Percentiles rank a stretch among this genome's conserved stretches.
Evolutionary conservation across 2,797 vertebrate genomes (phyloP).

Genomic region (Girardinus metallicus): DNA sequence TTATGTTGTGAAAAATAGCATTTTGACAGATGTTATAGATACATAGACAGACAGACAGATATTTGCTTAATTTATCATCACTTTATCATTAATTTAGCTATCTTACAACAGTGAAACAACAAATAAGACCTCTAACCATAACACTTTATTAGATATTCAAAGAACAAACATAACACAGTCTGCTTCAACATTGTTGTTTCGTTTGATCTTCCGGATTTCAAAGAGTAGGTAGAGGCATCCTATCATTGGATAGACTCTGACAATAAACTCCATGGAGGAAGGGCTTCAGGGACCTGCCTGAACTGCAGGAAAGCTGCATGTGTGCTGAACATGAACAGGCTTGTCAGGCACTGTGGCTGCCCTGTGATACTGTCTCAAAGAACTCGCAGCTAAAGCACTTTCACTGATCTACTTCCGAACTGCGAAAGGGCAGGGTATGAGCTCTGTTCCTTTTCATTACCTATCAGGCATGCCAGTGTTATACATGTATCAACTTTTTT

Average conservation of each 20-base stretch:
- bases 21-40: not conserved
- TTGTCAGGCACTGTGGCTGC: slow-evolving; percentile 66
- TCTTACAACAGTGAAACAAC: slow-evolving; percentile 52
- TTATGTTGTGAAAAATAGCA: not conserved
- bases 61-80: slow-evolving; percentile 1
- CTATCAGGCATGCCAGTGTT: slow-evolving; percentile 26
- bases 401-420: slow-evolving; percentile 67
- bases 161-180: slow-evolving; percentile 68
- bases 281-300: slow-evolving; percentile 75
- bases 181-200: slow-evolving; percentile 66
- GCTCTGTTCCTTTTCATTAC: slow-evolving; percentile 55
- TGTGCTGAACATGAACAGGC: slow-evolving; percentile 66
- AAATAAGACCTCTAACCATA: slow-evolving; percentile 64
- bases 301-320: slow-evolving; percentile 69
- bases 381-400: slow-evolving; percentile 64
- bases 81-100: slow-evolving; percentile 54
- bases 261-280: slow-evolving; percentile 75
- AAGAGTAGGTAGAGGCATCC: slow-evolving; percentile 67
- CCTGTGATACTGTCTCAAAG: slow-evolving; percentile 68
- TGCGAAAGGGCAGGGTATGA: slow-evolving; percentile 57
- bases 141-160: slow-evolving; percentile 73
- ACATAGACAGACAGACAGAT: slow-evolving; percentile 8
- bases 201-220: slow-evolving; percentile 78
- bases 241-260: slow-evolving; percentile 69
- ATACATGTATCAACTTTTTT: slow-evolving; percentile 35